These are phyloP conservation scores for Myotis planiceps DNA, from an alignment of 2,797 vertebrate genomes.

Conservation along the genomic window DNA sequence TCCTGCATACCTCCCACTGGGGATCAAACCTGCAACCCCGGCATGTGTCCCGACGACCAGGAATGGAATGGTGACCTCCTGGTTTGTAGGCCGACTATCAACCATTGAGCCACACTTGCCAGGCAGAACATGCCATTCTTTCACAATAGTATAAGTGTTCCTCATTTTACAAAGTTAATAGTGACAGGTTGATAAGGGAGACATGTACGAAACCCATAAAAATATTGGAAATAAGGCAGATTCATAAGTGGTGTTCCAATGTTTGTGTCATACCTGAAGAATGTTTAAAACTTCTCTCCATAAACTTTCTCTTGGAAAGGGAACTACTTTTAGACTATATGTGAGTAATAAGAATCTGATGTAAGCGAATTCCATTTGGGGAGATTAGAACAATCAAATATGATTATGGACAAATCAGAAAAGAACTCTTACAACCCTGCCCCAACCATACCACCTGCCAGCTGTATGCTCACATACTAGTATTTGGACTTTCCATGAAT, in stretches of 20 bases:
- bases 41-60: no score
- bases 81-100: no score
- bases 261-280: not conserved
- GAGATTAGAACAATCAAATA: not conserved
- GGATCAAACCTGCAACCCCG: no score
- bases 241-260: not conserved
- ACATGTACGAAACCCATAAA: not conserved
- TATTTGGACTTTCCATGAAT: not conserved
- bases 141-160: not conserved
- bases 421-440: not conserved
- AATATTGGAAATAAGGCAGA: not conserved
- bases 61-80: no score
- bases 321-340: not conserved
- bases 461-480: accelerated
- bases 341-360: not conserved
- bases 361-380: not conserved
- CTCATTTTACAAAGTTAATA: not conserved
- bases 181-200: not conserved
- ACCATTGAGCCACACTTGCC: no score
- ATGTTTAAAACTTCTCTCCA: not conserved
- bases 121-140: not conserved
- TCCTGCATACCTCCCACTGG: no score
- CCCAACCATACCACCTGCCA: accelerated
- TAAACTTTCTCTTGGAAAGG: not conserved
- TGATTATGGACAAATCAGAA: not conserved